phyloP scores from a whole-genome alignment of 2,888 invertebrate species.

The Brassicogethes aeneus region DNA sequence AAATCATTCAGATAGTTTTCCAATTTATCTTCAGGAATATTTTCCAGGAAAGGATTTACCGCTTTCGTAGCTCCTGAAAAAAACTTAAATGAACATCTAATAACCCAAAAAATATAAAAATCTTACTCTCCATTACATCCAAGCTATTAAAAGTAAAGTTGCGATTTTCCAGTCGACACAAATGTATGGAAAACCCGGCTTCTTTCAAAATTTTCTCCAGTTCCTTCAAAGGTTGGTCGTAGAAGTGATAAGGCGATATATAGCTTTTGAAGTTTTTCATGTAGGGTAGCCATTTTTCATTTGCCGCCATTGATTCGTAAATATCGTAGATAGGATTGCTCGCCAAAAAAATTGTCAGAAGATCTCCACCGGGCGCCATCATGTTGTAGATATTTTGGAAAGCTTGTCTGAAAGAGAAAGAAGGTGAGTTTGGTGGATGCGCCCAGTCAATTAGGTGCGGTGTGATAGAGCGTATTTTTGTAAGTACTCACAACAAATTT shows the following conservation, averaged over 20 bases:
- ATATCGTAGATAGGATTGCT: conserved; percentile 60
- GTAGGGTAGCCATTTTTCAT: conserved; percentile 51
- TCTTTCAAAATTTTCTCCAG: conserved; percentile 45
- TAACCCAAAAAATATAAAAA: too few species aligned
- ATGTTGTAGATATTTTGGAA: conserved; percentile 57
- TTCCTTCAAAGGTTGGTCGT: conserved; percentile 48
- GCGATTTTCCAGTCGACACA: conserved; percentile 50
- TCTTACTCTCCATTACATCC: conserved; percentile 51
- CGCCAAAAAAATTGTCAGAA: conserved; percentile 59
- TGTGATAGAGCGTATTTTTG: too few species aligned
- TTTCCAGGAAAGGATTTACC: conserved; percentile 59
- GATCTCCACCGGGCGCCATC: conserved; percentile 58
- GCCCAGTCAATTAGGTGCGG: too few species aligned
- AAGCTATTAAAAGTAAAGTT: conserved; percentile 50
- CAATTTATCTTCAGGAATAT: conserved; percentile 49
- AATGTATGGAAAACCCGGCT: conserved; percentile 51
- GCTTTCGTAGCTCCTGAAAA: conserved; percentile 56
- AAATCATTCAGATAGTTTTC: conserved; percentile 57
- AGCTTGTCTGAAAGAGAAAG: conserved; percentile 48
- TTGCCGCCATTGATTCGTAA: conserved; percentile 51
- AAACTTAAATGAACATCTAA: conserved; percentile 14
- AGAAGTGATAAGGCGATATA: conserved; percentile 61
- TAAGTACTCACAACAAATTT: too few species aligned
- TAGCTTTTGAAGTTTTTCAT: conserved; percentile 57
- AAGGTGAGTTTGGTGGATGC: too few species aligned